Conservation (phyloP, 1,140 invertebrate species). For the Leptinotarsa undecemlineata region DNA sequence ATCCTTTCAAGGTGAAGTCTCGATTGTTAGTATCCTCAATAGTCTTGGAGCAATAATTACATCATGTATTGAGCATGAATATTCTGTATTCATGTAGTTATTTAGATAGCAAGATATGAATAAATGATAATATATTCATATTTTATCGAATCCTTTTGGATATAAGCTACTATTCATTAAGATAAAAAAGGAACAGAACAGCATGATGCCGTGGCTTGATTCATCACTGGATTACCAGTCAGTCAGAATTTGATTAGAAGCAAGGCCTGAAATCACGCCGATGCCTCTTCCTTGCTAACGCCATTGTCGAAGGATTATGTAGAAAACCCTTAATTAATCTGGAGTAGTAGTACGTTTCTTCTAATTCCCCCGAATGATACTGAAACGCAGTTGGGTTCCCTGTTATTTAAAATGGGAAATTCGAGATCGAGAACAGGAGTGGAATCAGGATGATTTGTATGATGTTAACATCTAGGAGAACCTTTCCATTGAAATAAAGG, state of each 20-base stretch:
- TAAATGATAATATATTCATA: too few species aligned
- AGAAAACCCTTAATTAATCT: constrained; percentile 27
- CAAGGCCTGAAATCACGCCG: constrained; percentile 20
- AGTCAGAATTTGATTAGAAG: constrained; percentile 24
- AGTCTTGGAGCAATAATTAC: too few species aligned
- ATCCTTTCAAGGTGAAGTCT: too few species aligned
- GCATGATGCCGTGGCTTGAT: constrained; percentile 11
- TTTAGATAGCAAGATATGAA: too few species aligned
- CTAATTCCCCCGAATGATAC: neutral
- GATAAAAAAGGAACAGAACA: constrained; percentile 11
- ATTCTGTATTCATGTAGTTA: too few species aligned
- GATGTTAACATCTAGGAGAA: too few species aligned
- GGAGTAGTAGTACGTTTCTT: constrained; percentile 9
- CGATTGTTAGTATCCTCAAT: too few species aligned
- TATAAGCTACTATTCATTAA: too few species aligned
- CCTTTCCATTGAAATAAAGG: too few species aligned
- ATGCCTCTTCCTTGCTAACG: constrained; percentile 18
- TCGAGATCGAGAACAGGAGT: neutral
- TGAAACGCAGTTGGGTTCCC: constrained; percentile 10
- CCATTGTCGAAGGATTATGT: constrained; percentile 25
- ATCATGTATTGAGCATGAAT: too few species aligned
- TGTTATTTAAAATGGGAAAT: constrained; percentile 1
- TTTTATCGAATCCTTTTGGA: too few species aligned
- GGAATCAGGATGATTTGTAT: too few species aligned
- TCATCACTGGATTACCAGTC: constrained; percentile 11